Base-by-base conservation (phyloP, 2,797 vertebrate genomes). In the Gobionotothen gibberifrons region DNA sequence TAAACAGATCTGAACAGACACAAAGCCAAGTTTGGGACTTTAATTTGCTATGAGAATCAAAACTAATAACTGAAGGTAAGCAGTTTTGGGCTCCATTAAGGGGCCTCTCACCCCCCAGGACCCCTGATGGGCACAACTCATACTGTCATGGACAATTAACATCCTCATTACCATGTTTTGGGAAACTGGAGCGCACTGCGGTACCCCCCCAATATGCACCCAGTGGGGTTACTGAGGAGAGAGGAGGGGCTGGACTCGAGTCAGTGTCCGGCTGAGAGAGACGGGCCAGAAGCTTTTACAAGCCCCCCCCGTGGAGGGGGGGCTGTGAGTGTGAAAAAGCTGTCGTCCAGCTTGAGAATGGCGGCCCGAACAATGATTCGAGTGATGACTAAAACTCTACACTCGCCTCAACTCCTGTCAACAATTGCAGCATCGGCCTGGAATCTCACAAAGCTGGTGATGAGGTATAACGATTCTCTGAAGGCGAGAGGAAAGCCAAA, bases 111-210 rank as follows among this genome's bases (percentile, higher is more conserved):
- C 69, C 76, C 82, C 68, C 44, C 5, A 56, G 62, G 86, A 59
- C 70, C 84, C 90, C 93, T 66, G 84, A 85, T 90, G 93, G 82
- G 86, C 83, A 91, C 86, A 84, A 85, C 89, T 91, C 72, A 71
- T 58, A 79, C 90, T 96, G 94, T 94, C 94, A 92, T 81, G 83
- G 87, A 60, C 89, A 91, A 91, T 96, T 94, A 96, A 85, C 84
- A 89, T 95, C 94, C 92, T 96, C 94, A 91, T 96, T 96, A 93
- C 55, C 19, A 61, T 85, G 74, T 89, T 94, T 90, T 84, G 83
- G 82, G 82, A 92, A 94, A 93, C 74, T 85, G 83, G 88, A 90
- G 80, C 90, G n/a, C 63, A 43, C 78, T 74, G 74, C 14, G 49
- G 76, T 85, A 87, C 85, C 87, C 89, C 91, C 91, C 84, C 80